Conservation (phyloP, 2,797 vertebrate species). For the Anniella stebbinsi region DNA sequence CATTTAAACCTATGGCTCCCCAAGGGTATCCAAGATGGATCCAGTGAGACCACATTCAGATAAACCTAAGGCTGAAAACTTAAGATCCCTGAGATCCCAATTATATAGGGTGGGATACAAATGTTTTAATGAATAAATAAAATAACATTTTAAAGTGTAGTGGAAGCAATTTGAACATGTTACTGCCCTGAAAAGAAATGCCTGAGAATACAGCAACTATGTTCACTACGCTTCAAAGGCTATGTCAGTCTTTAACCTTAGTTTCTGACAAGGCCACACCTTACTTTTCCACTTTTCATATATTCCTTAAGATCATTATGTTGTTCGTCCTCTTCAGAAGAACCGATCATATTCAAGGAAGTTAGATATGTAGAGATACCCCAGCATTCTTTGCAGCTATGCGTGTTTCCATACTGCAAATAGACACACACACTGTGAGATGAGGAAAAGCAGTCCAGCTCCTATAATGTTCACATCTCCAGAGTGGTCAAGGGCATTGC, state of each 20-base stretch:
- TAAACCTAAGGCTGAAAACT: not conserved
- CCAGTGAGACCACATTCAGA: not conserved
- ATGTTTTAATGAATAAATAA: too few species aligned
- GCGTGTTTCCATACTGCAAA: not conserved
- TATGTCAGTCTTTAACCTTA: not conserved
- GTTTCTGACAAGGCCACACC: not conserved
- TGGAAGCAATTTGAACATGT: not conserved
- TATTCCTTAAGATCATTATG: not conserved
- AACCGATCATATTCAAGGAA: too few species aligned
- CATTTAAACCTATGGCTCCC: not conserved
- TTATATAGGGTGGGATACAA: too few species aligned
- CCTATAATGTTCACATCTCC: not conserved
- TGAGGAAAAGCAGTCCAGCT: not conserved
- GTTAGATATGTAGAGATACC: too few species aligned
- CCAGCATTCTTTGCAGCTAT: not conserved
- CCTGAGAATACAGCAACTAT: not conserved
- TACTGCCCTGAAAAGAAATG: not conserved
- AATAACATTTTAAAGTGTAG: not conserved
- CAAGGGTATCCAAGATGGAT: not conserved
- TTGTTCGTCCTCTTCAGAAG: not conserved
- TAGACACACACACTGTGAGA: not conserved
- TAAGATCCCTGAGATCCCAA: too few species aligned
- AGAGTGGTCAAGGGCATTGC: not conserved
- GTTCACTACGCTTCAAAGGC: not conserved
- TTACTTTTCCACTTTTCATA: not conserved